Conservation (phyloP, 2,888 invertebrate species). For the Tenthredo livida region DNA sequence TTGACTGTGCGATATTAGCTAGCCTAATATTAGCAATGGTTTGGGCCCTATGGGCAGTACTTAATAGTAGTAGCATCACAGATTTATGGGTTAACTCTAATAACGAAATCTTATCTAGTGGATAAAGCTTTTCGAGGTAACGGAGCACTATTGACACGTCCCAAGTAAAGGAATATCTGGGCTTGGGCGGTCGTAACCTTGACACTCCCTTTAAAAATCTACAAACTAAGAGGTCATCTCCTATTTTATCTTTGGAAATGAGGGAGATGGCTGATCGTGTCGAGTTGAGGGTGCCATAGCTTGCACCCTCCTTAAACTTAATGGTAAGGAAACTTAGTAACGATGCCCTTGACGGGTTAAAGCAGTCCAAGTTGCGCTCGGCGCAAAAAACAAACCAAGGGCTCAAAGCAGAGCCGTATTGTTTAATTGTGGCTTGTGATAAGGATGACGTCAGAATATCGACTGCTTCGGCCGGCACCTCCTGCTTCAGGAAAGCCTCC, state of each 20-base stretch:
- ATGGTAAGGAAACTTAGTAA: slow-evolving; percentile 49
- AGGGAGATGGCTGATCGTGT: slow-evolving; percentile 63
- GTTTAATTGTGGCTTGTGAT: slow-evolving; percentile 43
- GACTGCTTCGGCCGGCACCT: slow-evolving; percentile 35
- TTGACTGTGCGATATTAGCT: neutral
- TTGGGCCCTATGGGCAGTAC: slow-evolving; percentile 56
- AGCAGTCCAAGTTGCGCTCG: slow-evolving; percentile 33
- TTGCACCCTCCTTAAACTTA: slow-evolving; percentile 55
- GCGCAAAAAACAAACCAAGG: slow-evolving; percentile 61
- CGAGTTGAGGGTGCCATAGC: slow-evolving; percentile 63
- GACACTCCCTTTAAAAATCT: slow-evolving; percentile 63
- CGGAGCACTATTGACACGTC: slow-evolving; percentile 60
- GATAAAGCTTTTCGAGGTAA: slow-evolving; percentile 8
- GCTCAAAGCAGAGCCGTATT: slow-evolving; percentile 57
- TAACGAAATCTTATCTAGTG: slow-evolving; percentile 48
- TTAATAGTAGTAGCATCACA: slow-evolving; percentile 58
- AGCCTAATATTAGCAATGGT: slow-evolving; percentile 37
- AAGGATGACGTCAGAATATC: slow-evolving; percentile 53
- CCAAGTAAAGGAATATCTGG: slow-evolving; percentile 64
- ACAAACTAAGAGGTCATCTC: slow-evolving; percentile 58
- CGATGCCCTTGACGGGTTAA: slow-evolving; percentile 46
- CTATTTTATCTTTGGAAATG: slow-evolving; percentile 58
- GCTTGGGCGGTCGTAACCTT: slow-evolving; percentile 58
- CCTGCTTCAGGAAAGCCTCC: slow-evolving; percentile 49
- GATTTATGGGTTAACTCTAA: slow-evolving; percentile 61